Conservation (phyloP, 2,113 vertebrate species). For the Lethenteron camtschaticum region DNA sequence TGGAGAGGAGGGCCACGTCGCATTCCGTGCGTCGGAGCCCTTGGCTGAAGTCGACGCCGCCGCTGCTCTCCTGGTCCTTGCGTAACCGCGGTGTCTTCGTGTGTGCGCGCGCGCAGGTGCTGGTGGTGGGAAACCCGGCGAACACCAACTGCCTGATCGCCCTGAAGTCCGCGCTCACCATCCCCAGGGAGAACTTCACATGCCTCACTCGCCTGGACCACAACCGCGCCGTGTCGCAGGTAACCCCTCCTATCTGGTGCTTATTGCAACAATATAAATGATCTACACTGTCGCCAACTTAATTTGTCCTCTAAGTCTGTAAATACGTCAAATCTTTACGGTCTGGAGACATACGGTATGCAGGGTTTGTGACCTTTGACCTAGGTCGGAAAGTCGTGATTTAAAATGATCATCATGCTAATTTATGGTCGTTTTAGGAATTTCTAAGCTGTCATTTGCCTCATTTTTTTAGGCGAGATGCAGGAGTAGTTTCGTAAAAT, state of each 20-base stretch:
- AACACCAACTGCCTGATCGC: conserved; percentile 95
- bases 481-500: too few species aligned
- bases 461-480: too few species aligned
- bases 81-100: not conserved
- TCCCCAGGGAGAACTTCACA: conserved; percentile 93
- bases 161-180: conserved; percentile 70
- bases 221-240: conserved; percentile 79
- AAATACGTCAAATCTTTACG: too few species aligned
- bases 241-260: conserved; percentile 12
- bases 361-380: too few species aligned
- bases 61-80: not conserved
- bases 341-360: too few species aligned
- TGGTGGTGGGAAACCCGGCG: conserved; percentile 87
- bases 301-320: too few species aligned
- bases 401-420: too few species aligned
- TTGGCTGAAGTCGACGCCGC: not conserved
- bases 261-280: too few species aligned
- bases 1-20: not conserved
- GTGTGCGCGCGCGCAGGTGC: conserved; percentile 26
- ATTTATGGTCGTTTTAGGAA: too few species aligned
- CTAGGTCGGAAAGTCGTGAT: too few species aligned
- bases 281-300: too few species aligned
- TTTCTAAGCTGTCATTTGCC: too few species aligned
- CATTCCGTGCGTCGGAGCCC: conserved; percentile 6
- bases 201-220: conserved; percentile 92